Percentiles rank a stretch among this genome's conserved stretches.
These are phyloP conservation scores for Chrysotoxum bicinctum DNA, from an alignment of 2,888 invertebrate species.

Conservation along the genomic window DNA sequence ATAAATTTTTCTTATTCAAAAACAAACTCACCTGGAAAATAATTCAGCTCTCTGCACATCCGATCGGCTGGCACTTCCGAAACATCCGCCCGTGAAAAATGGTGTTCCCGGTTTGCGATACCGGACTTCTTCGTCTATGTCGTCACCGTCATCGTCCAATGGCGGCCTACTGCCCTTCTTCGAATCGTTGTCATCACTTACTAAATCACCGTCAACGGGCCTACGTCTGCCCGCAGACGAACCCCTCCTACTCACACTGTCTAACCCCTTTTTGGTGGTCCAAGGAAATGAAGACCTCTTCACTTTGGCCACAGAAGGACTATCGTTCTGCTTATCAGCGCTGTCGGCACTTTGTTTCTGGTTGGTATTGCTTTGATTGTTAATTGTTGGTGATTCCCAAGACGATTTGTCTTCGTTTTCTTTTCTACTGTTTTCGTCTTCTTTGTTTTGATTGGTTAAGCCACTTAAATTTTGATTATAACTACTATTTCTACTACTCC, in stretches of 20 bases:
- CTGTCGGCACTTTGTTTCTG: slow-evolving; percentile 35
- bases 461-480: slow-evolving; percentile 77
- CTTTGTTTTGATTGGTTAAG: slow-evolving; percentile 74
- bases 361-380: slow-evolving; percentile 63
- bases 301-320: slow-evolving; percentile 28
- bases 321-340: slow-evolving; percentile 39
- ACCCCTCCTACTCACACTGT: slow-evolving; percentile 24
- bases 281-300: slow-evolving; percentile 49
- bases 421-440: slow-evolving; percentile 22
- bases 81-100: slow-evolving; percentile 75
- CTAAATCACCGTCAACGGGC: slow-evolving; percentile 32
- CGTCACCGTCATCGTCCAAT: neutral
- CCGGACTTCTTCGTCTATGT: slow-evolving; percentile 21
- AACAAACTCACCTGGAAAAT: slow-evolving; percentile 75
- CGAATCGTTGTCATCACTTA: slow-evolving; percentile 32
- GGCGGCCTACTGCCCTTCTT: slow-evolving; percentile 12
- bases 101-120: slow-evolving; percentile 68
- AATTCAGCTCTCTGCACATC: slow-evolving; percentile 74
- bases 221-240: slow-evolving; percentile 39
- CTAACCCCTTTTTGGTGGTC: slow-evolving; percentile 11
- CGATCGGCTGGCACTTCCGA: slow-evolving; percentile 71
- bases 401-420: slow-evolving; percentile 15
- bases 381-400: slow-evolving; percentile 30
- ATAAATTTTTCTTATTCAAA: neutral
- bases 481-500: slow-evolving; percentile 67